Evolutionary conservation across 2,888 invertebrate genomes (phyloP).

Genomic region (Hoplodrina ambigua): DNA sequence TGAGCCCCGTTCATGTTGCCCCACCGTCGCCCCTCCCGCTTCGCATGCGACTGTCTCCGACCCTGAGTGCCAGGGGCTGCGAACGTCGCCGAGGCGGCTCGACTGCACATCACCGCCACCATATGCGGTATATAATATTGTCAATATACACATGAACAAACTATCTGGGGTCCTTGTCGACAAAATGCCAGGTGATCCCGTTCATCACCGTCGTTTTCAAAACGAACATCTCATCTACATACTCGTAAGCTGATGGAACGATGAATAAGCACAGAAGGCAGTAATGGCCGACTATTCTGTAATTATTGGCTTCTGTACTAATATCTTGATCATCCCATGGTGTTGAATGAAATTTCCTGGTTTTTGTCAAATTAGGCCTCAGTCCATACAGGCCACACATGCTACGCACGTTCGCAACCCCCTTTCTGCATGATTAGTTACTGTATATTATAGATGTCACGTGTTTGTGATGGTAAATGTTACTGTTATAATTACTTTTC

Average conservation of each 20-base stretch:
- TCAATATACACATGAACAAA: slow-evolving; percentile 73
- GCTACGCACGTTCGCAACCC: slow-evolving; percentile 90
- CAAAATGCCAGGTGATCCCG: slow-evolving; percentile 71
- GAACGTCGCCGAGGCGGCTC: slow-evolving; percentile 84
- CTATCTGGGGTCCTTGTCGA: slow-evolving; percentile 67
- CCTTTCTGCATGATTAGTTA: slow-evolving; percentile 89
- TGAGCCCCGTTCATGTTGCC: slow-evolving; percentile 91
- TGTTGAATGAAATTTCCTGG: slow-evolving; percentile 69
- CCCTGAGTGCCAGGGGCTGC: slow-evolving; percentile 89
- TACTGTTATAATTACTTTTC: slow-evolving; percentile 63
- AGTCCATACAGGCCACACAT: slow-evolving; percentile 78
- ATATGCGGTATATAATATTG: slow-evolving; percentile 83
- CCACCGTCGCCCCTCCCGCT: slow-evolving; percentile 90
- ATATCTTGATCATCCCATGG: slow-evolving; percentile 35
- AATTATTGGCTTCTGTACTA: slow-evolving; percentile 31
- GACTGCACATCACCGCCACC: slow-evolving; percentile 79
- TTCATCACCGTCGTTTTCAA: slow-evolving; percentile 51
- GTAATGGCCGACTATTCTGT: slow-evolving; percentile 37
- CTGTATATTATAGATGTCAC: slow-evolving; percentile 84
- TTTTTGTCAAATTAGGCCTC: slow-evolving; percentile 78
- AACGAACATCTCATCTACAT: slow-evolving; percentile 30
- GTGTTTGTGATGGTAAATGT: slow-evolving; percentile 82
- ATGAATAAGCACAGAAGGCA: slow-evolving; percentile 46
- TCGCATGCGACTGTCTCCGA: slow-evolving; percentile 90
- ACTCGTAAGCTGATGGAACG: slow-evolving; percentile 17